Percentiles rank a stretch among this genome's conserved stretches.
Evolutionary conservation across 1,140 invertebrate species (phyloP).

Genomic region (Procambarus clarkii): DNA sequence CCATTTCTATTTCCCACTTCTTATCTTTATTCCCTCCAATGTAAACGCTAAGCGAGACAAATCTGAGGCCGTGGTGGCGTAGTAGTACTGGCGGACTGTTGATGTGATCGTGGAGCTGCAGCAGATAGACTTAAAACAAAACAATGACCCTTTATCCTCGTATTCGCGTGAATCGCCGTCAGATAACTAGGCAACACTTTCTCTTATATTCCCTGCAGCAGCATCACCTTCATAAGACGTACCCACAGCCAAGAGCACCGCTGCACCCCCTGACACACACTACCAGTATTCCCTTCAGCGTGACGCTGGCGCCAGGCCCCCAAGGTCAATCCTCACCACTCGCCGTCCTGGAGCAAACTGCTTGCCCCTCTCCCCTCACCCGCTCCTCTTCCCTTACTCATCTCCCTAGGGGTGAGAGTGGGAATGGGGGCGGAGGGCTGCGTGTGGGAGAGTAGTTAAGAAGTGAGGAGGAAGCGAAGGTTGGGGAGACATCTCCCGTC

Average conservation of each 20-base stretch:
- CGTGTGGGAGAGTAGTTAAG: not conserved
- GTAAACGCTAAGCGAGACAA: no score
- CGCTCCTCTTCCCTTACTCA: not conserved
- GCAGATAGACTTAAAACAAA: no score
- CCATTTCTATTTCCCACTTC: conserved; percentile 32
- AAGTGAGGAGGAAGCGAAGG: not conserved
- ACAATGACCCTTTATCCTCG: no score
- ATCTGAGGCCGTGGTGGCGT: no score
- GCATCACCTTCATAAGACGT: no score
- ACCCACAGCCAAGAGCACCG: not conserved
- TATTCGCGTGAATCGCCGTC: not conserved
- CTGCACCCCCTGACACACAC: not conserved
- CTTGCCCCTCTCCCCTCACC: not conserved
- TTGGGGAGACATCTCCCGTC: no score
- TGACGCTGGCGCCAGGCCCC: conserved; percentile 3
- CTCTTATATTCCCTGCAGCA: no score
- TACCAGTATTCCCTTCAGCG: not conserved
- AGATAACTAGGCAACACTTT: no score
- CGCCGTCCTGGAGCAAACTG: conserved; percentile 43
- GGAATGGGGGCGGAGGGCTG: not conserved
- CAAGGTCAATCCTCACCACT: not conserved
- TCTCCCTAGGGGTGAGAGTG: not conserved
- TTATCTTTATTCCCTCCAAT: no score
- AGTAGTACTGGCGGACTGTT: no score
- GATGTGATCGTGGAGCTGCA: no score